Base-by-base conservation (phyloP, 2,113 vertebrate genomes). In the Lepisosteus osseus region DNA sequence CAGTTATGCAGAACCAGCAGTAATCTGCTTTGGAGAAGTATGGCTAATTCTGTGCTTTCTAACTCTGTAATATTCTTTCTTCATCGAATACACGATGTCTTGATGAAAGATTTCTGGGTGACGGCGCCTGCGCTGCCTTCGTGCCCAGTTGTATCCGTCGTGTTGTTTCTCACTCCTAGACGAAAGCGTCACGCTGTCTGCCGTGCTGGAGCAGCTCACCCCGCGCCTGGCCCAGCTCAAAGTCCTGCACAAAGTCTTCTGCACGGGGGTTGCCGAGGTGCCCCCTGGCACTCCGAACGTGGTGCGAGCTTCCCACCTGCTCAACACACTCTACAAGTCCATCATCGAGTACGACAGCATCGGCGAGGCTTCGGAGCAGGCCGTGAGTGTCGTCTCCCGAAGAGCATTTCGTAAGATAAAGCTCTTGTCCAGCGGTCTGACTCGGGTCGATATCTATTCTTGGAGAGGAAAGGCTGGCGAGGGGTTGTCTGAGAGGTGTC, bases 311-410 rank as follows among this genome's bases (percentile, higher is more conserved):
- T 99, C 97, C 40, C 97, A 99, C 79, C 82, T 99, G 64, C 95
- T 99, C 73, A 99, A 99, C 84, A 99, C 95, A 0, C 88, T 99
- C 61, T 99, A 98, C 90, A 98, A 98, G 84, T 94, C 97, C 54
- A 98, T 99, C 81, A 93, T 98, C 0, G 96, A 99, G 65, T 97
- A 97, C 13, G 96, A 99, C 91, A 95, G 90, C 0, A 93, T 93
- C 7, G 97, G 97, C 61, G 96, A 99, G 83, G 97, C 97, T 0
- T 96, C 97, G 0, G 95, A 97, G 72, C 95, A 98, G 79, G 93
- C 94, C 0, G 96, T 99, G 86, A 75, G 90, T 84, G 2, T 64
- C 17, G 41, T 1, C 41, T 42, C 13, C 47, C 61, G 44, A 11
- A 29, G 29, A 29, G 29, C 29, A 29, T 29, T 29, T 29, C 29